These are phyloP conservation scores for Yponomeuta cagnagella DNA, from an alignment of 2,888 invertebrate species.

Conservation along the genomic window DNA sequence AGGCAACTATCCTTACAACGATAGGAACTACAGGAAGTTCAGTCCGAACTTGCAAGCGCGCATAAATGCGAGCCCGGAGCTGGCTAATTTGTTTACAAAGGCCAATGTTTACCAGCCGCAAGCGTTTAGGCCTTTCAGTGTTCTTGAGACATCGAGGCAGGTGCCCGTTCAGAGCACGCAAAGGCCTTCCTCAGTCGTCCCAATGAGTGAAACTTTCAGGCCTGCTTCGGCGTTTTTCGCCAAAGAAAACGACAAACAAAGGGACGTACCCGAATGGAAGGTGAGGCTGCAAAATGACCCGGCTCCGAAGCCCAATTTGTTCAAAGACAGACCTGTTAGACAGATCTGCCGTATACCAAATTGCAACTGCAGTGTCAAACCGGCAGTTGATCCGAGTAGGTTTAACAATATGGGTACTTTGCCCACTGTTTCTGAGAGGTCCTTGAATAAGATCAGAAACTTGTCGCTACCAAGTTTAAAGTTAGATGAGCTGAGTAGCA, in stretches of 20 bases:
- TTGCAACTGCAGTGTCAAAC: slow-evolving; percentile 57
- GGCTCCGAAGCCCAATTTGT: slow-evolving; percentile 34
- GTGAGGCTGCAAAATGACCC: slow-evolving; percentile 54
- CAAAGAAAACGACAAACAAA: slow-evolving; percentile 43
- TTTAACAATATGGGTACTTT: slow-evolving; percentile 55
- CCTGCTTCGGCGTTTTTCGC: slow-evolving; percentile 58
- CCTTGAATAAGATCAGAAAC: slow-evolving; percentile 53
- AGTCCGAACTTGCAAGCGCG: slow-evolving; percentile 42
- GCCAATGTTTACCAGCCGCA: slow-evolving; percentile 41
- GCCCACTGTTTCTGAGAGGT: slow-evolving; percentile 51
- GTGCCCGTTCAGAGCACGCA: slow-evolving; percentile 44
- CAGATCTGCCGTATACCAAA: slow-evolving; percentile 63
- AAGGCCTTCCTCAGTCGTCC: slow-evolving; percentile 65
- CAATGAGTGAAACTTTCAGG: slow-evolving; percentile 60
- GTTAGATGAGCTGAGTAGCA: slow-evolving; percentile 51
- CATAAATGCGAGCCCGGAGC: slow-evolving; percentile 42
- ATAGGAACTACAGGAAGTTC: slow-evolving; percentile 51
- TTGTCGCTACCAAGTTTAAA: slow-evolving; percentile 65
- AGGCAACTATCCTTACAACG: slow-evolving; percentile 46
- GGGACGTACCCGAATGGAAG: slow-evolving; percentile 63
- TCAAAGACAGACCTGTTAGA: slow-evolving; percentile 53
- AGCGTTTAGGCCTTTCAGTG: slow-evolving; percentile 61
- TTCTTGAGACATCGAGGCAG: slow-evolving; percentile 53
- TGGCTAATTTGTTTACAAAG: slow-evolving; percentile 43
- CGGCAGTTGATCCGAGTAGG: slow-evolving; percentile 35